Conservation (phyloP, 2,888 invertebrate genomes). For the Escarpia spicata region DNA sequence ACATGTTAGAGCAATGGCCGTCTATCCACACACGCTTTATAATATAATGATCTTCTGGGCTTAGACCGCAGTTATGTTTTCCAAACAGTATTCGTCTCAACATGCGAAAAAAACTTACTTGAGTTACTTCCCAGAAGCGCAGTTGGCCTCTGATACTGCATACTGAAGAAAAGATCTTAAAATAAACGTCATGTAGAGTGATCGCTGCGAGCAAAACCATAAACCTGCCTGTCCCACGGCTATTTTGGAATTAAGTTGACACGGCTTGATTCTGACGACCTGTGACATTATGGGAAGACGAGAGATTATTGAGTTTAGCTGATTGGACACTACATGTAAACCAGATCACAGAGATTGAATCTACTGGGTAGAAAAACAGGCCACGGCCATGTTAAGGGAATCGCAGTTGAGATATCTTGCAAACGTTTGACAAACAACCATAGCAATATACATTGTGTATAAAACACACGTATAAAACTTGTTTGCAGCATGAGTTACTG, state of each 20-base stretch:
- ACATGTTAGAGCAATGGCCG: too few relatives aligned
- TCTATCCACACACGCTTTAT: too few relatives aligned
- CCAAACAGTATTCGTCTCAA: too few relatives aligned
- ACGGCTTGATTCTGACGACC: not conserved
- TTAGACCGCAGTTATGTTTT: too few relatives aligned
- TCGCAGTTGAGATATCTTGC: not conserved
- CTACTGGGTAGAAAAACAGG: slow-evolving; percentile 4
- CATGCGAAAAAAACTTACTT: too few relatives aligned
- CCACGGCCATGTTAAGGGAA: not conserved
- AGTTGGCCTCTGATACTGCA: too few relatives aligned
- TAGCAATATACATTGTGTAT: not conserved
- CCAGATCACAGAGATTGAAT: not conserved
- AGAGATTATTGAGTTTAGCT: not conserved
- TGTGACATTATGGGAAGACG: not conserved
- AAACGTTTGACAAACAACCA: not conserved
- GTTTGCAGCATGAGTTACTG: too few relatives aligned
- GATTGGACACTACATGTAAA: not conserved
- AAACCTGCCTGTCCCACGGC: not conserved
- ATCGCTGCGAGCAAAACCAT: too few relatives aligned
- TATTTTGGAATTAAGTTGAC: not conserved
- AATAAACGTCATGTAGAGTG: too few relatives aligned
- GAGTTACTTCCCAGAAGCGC: too few relatives aligned
- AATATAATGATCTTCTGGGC: too few relatives aligned
- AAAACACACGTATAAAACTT: not conserved
- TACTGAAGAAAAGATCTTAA: too few relatives aligned